Percentiles rank a stretch among this genome's conserved stretches.
Conservation (phyloP, 2,888 invertebrate genomes). For the Oligia latruncula region DNA sequence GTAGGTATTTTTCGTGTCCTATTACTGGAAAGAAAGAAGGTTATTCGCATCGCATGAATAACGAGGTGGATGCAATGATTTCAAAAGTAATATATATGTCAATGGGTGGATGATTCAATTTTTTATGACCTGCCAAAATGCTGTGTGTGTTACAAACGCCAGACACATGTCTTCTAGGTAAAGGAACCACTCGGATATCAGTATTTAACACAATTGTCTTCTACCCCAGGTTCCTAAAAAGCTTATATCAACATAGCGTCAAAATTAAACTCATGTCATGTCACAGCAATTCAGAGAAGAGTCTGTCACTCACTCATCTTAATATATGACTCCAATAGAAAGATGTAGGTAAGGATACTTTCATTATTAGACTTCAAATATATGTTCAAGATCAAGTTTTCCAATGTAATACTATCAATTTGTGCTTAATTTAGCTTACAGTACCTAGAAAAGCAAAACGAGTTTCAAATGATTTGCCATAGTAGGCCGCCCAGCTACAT, state of each 20-base stretch:
- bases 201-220: no score
- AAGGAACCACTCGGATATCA: not conserved
- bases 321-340: not conserved
- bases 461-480: conserved; percentile 36
- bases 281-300: not conserved
- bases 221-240: not conserved
- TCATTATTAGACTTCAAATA: not conserved
- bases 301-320: not conserved
- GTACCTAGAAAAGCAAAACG: conserved; percentile 27
- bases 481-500: conserved; percentile 20
- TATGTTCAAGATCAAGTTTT: not conserved
- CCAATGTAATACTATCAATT: not conserved
- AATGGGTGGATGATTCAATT: not conserved
- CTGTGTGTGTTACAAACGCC: not conserved
- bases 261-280: not conserved
- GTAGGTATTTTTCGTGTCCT: not conserved
- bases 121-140: not conserved
- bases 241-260: not conserved
- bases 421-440: not conserved
- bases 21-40: not conserved
- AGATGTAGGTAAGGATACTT: not conserved
- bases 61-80: not conserved
- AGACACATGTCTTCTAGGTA: not conserved
- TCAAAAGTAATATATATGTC: no score
- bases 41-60: not conserved